These are phyloP conservation scores for Ischnus inquisitorius DNA, from an alignment of 2,888 invertebrate genomes.

Conservation along the genomic window DNA sequence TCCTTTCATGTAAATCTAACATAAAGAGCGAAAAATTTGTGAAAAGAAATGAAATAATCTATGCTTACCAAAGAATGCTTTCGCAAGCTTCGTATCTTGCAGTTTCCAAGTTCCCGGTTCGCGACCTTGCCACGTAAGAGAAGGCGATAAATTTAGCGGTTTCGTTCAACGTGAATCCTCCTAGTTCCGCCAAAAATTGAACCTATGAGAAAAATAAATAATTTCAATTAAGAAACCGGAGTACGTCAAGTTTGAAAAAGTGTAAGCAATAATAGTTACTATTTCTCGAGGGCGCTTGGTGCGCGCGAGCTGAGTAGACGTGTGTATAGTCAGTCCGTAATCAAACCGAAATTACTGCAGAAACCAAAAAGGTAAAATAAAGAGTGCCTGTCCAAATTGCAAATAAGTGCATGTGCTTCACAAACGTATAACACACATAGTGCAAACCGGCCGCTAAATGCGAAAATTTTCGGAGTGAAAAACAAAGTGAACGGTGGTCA, in stretches of 20 bases:
- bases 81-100: constrained; percentile 15
- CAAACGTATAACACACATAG: not conserved
- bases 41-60: too few species aligned
- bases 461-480: not conserved
- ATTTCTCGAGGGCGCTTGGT: too few species aligned
- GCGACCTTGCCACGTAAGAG: constrained; percentile 33
- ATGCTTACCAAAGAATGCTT: constrained; percentile 25
- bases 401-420: not conserved
- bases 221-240: not conserved
- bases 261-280: not conserved
- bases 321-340: not conserved
- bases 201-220: constrained; percentile 12
- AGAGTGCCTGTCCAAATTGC: not conserved
- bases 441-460: not conserved
- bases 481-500: not conserved
- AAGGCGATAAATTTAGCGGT: constrained; percentile 35
- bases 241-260: not conserved
- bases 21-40: not conserved
- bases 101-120: constrained; percentile 14
- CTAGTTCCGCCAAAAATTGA: constrained; percentile 12
- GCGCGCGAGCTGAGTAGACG: not conserved
- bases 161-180: constrained; percentile 24
- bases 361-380: not conserved
- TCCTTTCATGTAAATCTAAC: not conserved
- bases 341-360: not conserved